These are phyloP conservation scores for Conus betulinus DNA, from an alignment of 1,140 invertebrate genomes.

Conservation along the genomic window DNA sequence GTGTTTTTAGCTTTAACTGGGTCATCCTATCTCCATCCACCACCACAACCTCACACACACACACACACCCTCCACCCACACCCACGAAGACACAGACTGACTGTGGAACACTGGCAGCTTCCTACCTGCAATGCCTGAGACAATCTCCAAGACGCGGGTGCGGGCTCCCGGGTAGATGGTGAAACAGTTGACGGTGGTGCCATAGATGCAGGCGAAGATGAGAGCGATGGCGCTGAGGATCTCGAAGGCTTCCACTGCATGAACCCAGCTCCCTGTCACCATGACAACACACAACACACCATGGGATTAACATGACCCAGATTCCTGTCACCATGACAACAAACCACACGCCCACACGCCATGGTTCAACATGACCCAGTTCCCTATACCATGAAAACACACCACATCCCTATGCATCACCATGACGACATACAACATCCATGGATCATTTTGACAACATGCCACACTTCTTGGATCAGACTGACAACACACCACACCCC, in stretches of 20 bases:
- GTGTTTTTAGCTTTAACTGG: too few relatives aligned
- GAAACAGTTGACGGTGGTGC: background rate
- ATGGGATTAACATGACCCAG: background rate
- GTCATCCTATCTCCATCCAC: too few relatives aligned
- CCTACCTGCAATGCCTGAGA: background rate
- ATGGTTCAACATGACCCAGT: background rate
- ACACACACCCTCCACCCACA: too few relatives aligned
- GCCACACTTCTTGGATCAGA: too few relatives aligned
- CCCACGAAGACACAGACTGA: too few relatives aligned
- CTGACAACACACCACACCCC: too few relatives aligned
- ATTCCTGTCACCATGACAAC: background rate
- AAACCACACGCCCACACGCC: background rate
- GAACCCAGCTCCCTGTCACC: background rate
- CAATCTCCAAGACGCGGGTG: background rate
- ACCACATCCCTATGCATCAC: too few relatives aligned
- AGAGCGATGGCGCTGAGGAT: background rate
- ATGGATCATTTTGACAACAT: too few relatives aligned
- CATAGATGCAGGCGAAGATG: constrained; percentile 2
- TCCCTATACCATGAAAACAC: background rate
- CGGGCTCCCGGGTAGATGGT: background rate
- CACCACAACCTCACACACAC: too few relatives aligned
- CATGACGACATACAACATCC: too few relatives aligned
- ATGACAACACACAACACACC: background rate
- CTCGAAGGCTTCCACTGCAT: constrained; percentile 2
- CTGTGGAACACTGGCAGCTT: too few relatives aligned